These are phyloP conservation scores for Tyrannus savana DNA, from an alignment of 2,113 vertebrate species.

Conservation along the genomic window DNA sequence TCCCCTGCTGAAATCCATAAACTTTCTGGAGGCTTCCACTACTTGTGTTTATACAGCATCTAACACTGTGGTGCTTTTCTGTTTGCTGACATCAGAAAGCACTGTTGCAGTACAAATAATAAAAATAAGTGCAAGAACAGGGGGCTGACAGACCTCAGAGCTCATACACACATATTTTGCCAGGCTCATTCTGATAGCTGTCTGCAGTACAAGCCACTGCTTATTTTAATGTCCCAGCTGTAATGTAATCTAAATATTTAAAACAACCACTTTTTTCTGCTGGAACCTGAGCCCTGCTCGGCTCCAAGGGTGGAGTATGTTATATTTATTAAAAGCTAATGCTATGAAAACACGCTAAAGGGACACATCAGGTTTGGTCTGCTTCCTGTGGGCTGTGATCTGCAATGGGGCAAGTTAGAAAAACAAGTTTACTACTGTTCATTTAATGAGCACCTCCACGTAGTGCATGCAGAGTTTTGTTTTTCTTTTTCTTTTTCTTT, in stretches of 20 bases:
- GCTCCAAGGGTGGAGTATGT: conserved; percentile 36
- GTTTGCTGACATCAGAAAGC: background rate
- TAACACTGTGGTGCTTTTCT: background rate
- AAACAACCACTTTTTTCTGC: conserved; percentile 2
- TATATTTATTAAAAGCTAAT: conserved; percentile 40
- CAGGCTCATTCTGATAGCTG: background rate
- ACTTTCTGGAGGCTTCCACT: background rate
- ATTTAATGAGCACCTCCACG: background rate
- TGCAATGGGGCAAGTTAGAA: conserved; percentile 17
- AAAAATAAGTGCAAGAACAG: background rate
- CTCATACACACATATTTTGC: background rate
- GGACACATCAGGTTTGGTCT: conserved; percentile 39
- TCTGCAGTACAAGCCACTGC: conserved; percentile 1
- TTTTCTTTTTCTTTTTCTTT: background rate
- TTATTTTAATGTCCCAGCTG: conserved; percentile 26
- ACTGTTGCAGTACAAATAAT: background rate
- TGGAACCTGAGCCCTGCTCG: conserved; percentile 6
- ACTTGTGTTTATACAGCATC: background rate
- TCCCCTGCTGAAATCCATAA: background rate
- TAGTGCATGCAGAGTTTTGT: background rate
- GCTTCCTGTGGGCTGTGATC: conserved; percentile 40
- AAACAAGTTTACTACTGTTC: conserved; percentile 43
- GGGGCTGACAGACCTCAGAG: background rate
- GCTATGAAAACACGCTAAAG: conserved; percentile 37
- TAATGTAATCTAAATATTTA: conserved; percentile 49